phyloP scores from a whole-genome alignment of 92 coral and sea anemone genomes.

The Parazoanthus swiftii region DNA sequence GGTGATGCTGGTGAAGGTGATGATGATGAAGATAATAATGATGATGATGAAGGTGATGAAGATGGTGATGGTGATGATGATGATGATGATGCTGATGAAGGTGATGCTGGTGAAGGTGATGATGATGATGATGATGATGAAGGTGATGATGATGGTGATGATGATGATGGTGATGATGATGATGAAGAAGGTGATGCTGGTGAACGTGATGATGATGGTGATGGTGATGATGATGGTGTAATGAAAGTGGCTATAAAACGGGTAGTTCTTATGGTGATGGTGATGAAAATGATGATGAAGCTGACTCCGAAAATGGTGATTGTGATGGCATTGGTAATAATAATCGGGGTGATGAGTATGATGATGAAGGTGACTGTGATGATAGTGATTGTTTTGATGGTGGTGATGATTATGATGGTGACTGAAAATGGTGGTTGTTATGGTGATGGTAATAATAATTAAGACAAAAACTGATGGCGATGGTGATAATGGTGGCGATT shows the following conservation, averaged over 20 bases:
- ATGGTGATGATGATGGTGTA: too few relatives aligned
- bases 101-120: not conserved
- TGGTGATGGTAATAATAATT: not conserved
- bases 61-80: too few relatives aligned
- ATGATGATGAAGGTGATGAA: not conserved
- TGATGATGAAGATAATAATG: not conserved
- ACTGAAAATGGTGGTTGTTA: not conserved
- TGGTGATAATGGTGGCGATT: too few relatives aligned
- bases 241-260: too few relatives aligned
- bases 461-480: not conserved
- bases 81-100: too few relatives aligned
- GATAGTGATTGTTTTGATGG: too few relatives aligned
- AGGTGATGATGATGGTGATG: too few relatives aligned
- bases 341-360: not conserved
- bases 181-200: too few relatives aligned
- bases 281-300: too few relatives aligned
- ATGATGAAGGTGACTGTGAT: not conserved
- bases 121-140: too few relatives aligned
- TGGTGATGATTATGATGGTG: not conserved
- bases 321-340: not conserved
- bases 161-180: not conserved
- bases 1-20: not conserved
- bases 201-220: not conserved
- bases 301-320: not conserved
- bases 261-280: too few relatives aligned